Percentiles rank a stretch among this genome's conserved stretches.
Evolutionary conservation across 2,113 vertebrate genomes (phyloP).

Genomic region (Mus musculus): DNA sequence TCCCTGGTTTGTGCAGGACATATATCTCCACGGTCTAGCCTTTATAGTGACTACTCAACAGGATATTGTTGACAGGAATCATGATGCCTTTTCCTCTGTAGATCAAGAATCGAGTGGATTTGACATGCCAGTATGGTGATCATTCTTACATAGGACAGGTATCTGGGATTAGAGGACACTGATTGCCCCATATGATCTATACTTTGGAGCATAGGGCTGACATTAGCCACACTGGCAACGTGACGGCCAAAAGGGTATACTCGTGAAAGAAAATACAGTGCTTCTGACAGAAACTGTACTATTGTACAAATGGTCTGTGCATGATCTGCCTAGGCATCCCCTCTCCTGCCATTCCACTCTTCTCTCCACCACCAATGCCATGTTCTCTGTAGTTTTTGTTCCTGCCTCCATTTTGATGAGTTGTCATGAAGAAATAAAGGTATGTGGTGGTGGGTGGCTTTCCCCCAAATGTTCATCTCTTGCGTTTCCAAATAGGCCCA

Average conservation of each 20-base stretch:
- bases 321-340: accelerated
- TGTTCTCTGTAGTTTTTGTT: neutral
- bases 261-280: accelerated
- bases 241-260: neutral
- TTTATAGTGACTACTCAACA: neutral
- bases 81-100: neutral
- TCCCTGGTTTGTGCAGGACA: neutral
- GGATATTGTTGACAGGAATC: neutral
- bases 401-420: neutral
- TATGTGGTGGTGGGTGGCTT: neutral
- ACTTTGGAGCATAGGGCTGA: neutral
- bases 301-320: accelerated
- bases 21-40: too few species aligned
- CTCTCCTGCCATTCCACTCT: neutral
- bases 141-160: neutral
- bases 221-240: neutral
- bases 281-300: accelerated
- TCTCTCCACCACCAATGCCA: accelerated
- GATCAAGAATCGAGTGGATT: neutral
- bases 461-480: neutral
- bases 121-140: neutral
- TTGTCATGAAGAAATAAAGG: neutral
- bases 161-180: neutral
- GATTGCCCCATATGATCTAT: accelerated
- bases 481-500: neutral